A percentile compares a stretch with the other conserved stretches of the same genome.
These are phyloP conservation scores for Gorsachius goisagi DNA, from an alignment of 2,113 vertebrate species.

Conservation along the genomic window DNA sequence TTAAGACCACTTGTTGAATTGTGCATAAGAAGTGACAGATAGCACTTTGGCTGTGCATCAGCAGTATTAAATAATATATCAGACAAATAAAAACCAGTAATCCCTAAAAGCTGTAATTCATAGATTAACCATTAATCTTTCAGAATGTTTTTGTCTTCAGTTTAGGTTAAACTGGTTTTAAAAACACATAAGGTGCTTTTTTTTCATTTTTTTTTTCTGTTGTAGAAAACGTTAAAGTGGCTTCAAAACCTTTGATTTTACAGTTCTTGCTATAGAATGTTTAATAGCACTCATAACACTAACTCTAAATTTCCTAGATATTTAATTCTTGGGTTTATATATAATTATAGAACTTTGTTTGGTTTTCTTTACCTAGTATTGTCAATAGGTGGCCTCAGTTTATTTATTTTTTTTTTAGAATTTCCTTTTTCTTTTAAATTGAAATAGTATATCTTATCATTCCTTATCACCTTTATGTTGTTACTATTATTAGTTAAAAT, in stretches of 20 bases:
- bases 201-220: neutral
- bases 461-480: neutral
- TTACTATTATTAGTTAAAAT: neutral
- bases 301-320: neutral
- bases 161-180: neutral
- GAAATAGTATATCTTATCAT: neutral
- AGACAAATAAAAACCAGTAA: neutral
- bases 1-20: neutral
- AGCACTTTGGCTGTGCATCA: neutral
- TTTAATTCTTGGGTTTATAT: neutral
- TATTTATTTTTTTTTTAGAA: neutral
- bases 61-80: neutral
- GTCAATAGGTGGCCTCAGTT: constrained; percentile 21
- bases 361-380: neutral
- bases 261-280: neutral
- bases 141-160: neutral
- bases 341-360: neutral
- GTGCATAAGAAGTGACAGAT: neutral
- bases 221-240: neutral
- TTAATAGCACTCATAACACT: neutral
- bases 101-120: neutral
- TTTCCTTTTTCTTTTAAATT: neutral
- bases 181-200: neutral
- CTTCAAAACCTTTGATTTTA: neutral
- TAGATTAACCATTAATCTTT: neutral